Conservation (phyloP, 2,113 vertebrate genomes). For the Sinocyclocheilus anshuiensis region DNA sequence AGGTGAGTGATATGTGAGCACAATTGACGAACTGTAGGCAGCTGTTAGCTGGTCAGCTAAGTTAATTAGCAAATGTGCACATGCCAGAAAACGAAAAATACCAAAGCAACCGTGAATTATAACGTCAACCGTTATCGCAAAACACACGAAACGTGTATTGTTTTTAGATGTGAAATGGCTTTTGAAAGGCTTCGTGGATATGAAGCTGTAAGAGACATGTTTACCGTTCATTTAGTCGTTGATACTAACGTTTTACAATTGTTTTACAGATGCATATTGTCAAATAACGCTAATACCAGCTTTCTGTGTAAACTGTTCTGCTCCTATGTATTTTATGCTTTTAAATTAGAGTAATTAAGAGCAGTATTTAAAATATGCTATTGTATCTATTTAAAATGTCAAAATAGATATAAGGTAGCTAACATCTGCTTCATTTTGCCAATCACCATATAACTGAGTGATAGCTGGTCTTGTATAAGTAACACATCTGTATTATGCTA, state of each 20-base stretch:
- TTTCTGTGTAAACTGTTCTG: background rate
- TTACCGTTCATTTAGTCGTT: background rate
- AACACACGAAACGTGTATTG: background rate
- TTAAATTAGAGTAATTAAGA: background rate
- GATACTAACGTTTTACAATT: background rate
- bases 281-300: background rate
- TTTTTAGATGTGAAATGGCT: background rate
- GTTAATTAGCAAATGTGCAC: conserved; percentile 59
- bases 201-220: background rate
- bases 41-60: conserved; percentile 60
- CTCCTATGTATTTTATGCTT: background rate
- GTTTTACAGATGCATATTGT: background rate
- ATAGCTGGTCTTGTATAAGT: background rate
- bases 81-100: background rate
- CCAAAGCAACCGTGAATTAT: background rate
- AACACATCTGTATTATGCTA: background rate
- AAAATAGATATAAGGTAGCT: background rate
- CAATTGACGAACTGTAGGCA: background rate
- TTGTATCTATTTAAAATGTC: background rate
- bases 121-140: background rate
- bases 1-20: conserved; percentile 62
- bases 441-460: background rate
- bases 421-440: background rate
- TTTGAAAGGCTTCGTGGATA: background rate
- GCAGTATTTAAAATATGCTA: too few relatives aligned